Evolutionary conservation across 2,888 invertebrate genomes (phyloP).

Genomic region (Zele albiditarsus): DNA sequence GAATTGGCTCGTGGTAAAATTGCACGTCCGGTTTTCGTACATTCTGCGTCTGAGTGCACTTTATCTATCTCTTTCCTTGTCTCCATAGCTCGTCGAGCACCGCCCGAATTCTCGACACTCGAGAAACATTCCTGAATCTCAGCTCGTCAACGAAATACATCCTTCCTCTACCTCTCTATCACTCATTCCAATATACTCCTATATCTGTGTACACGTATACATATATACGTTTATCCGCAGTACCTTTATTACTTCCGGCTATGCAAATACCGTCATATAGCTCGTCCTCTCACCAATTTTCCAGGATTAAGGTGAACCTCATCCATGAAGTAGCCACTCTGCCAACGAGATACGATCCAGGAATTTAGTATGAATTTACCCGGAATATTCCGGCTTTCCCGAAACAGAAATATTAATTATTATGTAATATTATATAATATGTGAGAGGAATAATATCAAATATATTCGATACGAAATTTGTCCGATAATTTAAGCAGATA

Average conservation of each 20-base stretch:
- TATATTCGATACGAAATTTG: no score
- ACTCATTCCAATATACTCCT: conserved; percentile 23
- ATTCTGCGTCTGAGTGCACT: conserved; percentile 56
- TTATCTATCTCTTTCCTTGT: conserved; percentile 36
- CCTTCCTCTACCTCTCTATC: conserved; percentile 36
- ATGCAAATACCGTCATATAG: conserved; percentile 53
- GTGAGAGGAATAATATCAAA: background rate
- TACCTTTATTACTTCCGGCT: conserved; percentile 47
- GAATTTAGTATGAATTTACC: conserved; percentile 34
- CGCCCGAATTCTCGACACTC: conserved; percentile 42
- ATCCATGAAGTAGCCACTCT: conserved; percentile 10
- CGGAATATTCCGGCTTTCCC: conserved; percentile 23
- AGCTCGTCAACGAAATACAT: conserved; percentile 52
- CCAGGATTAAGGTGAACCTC: background rate
- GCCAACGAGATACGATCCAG: background rate
- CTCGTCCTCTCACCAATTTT: conserved; percentile 22
- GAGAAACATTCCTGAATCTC: conserved; percentile 50
- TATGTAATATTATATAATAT: background rate
- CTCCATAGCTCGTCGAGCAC: conserved; percentile 34
- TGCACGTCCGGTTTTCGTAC: conserved; percentile 57
- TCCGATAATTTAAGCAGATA: no score
- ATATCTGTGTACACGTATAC: conserved; percentile 6
- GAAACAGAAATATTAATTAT: conserved; percentile 5
- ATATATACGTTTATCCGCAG: background rate
- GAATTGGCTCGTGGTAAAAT: conserved; percentile 58